Evolutionary conservation across 1,140 invertebrate species (phyloP), one percentile per base, ranked within the genome.

Genomic region (Schmidtea mediterranea): DNA sequence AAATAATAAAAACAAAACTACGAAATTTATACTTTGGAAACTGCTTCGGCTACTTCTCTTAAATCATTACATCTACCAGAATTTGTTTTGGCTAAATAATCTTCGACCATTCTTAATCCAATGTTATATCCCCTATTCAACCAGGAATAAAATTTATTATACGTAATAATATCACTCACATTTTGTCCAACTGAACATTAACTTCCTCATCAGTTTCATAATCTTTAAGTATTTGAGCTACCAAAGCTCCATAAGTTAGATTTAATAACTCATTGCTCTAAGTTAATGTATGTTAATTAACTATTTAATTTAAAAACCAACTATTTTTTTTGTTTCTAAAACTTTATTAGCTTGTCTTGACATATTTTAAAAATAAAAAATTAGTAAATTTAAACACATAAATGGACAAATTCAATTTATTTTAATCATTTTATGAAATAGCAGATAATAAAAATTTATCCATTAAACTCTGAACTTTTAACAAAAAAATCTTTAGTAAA

Each of bases 231-330:
- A 98, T 75, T 69, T 97, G 89, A 12, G 83, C 78, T 0, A 98
- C 87, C 16, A 98, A 65, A 2, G 90, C 81, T 39, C 92, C 92
- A 69, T 98, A 98, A 2, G 90, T 97, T 26, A 98, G 68, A 1
- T 83, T 90, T 56, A 98, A 80, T 38, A 98, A 69, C 63, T 98
- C 90, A 6, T 83, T 83, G 72, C 87, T 92, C 82, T 90, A 62
- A 48, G 75, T 75, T 53, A 57, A 55, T 32, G 3, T 32, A 3
- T 3, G 10, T 32, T 32, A 32, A 32, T 32, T 32, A 6, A 32
- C 10, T 32, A 32, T 6, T 6, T 10, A 32, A 6, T 32, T 32
- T 10, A 32, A 32, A 10, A 32, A 32, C 26, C 3, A 32, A 32
- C 26, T 6, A 32, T 32, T 32, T 32, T 32, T 32, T 32, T 32